A percentile compares a stretch with the other conserved stretches of the same genome.
phyloP scores from a whole-genome alignment of 1,140 invertebrate genomes.

The Mya arenaria region DNA sequence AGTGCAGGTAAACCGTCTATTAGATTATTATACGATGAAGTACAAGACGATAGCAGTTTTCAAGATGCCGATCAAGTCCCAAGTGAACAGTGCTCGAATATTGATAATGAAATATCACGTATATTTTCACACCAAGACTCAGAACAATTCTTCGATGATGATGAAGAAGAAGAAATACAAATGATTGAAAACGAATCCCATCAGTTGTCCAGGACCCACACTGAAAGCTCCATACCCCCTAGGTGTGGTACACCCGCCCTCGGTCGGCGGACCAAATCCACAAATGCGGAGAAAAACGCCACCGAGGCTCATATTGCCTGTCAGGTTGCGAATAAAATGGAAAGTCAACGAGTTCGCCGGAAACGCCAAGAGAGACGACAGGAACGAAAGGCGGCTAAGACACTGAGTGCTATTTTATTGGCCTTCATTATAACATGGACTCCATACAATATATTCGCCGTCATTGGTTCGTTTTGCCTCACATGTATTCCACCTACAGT shows the following conservation, averaged over 20 bases:
- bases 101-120: not conserved
- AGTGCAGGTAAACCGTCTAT: constrained; percentile 44
- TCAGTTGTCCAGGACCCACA: not conserved
- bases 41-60: not conserved
- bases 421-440: constrained; percentile 99
- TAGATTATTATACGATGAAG: constrained; percentile 54
- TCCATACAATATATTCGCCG: constrained; percentile 94
- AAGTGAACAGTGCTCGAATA: not conserved
- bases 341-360: constrained; percentile 62
- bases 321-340: constrained; percentile 70
- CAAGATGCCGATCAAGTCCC: not conserved
- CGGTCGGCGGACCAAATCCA: constrained; percentile 69
- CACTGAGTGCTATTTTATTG: constrained; percentile 95
- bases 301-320: constrained; percentile 73
- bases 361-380: constrained; percentile 95
- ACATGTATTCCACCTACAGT: constrained; percentile 63
- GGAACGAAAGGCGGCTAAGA: constrained; percentile 99
- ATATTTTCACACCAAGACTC: not conserved
- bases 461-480: constrained; percentile 81
- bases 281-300: constrained; percentile 70
- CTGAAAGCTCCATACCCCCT: constrained; percentile 42
- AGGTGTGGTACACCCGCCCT: constrained; percentile 73
- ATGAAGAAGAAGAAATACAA: constrained; percentile 16
- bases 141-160: constrained; percentile 4
- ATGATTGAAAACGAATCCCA: not conserved